phyloP scores from a whole-genome alignment of 1,140 invertebrate species.

The Apocrypta bakeri region DNA sequence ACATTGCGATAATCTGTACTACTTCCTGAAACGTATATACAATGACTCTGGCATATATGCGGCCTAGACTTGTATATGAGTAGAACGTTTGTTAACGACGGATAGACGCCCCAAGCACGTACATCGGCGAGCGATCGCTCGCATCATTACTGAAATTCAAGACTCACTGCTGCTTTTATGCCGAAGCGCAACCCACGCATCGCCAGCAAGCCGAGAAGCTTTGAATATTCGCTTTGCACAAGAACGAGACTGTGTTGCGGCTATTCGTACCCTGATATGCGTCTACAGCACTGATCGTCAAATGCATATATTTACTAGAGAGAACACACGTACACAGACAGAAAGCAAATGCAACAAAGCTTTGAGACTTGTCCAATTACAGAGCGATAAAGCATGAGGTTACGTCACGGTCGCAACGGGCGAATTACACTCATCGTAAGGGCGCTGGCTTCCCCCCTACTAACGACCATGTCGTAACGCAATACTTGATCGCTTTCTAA shows the following conservation, averaged over 20 bases:
- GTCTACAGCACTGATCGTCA: not conserved
- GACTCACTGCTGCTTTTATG: not conserved
- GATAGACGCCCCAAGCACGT: not conserved
- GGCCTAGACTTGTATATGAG: too few species aligned
- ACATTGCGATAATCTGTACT: too few species aligned
- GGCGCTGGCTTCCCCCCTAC: not conserved
- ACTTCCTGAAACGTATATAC: too few species aligned
- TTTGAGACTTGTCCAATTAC: constrained; percentile 7
- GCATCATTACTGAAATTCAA: not conserved
- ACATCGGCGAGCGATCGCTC: not conserved
- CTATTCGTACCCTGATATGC: not conserved
- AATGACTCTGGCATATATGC: too few species aligned
- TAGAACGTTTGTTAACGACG: not conserved
- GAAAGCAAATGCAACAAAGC: not conserved
- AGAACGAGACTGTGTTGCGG: not conserved
- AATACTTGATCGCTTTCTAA: constrained; percentile 15
- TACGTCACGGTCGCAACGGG: not conserved
- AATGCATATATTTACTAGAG: too few species aligned
- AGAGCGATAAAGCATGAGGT: constrained; percentile 27
- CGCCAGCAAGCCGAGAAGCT: not conserved
- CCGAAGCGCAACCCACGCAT: too few species aligned
- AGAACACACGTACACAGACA: not conserved
- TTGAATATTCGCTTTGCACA: too few species aligned
- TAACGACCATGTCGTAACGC: constrained; percentile 8
- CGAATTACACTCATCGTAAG: not conserved